Percentiles rank a stretch among this genome's conserved stretches.
Evolutionary conservation across 2,113 vertebrate genomes (phyloP).

Genomic region (western clawed frog (Xenopus tropicalis)): UCB_Xtro_10.0 CM004443.2:153083501-153084000

Average conservation of each 20-base stretch:
- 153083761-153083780: too few species aligned
- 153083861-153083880: slow-evolving; percentile 58
- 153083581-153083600: slow-evolving; percentile 63
- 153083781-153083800: too few species aligned
- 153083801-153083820: too few species aligned
- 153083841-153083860: too few species aligned
- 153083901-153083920: slow-evolving; percentile 65
- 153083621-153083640: neutral
- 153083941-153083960: slow-evolving; percentile 64
- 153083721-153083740: too few species aligned
- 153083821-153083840: too few species aligned
- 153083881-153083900: slow-evolving; percentile 67
- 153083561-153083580: slow-evolving; percentile 69
- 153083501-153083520: slow-evolving; percentile 53
- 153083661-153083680: too few species aligned
- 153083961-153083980: slow-evolving; percentile 61
- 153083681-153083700: neutral
- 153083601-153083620: neutral
- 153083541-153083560: slow-evolving; percentile 64
- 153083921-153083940: slow-evolving; percentile 66
- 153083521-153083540: slow-evolving; percentile 69
- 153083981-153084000: slow-evolving; percentile 72
- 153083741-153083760: too few species aligned
- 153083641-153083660: too few species aligned
- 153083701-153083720: too few species aligned